Percentiles rank a stretch among this genome's conserved stretches.
Conservation (phyloP, 1,140 invertebrate species). For the Choristoneura fumiferana region DNA sequence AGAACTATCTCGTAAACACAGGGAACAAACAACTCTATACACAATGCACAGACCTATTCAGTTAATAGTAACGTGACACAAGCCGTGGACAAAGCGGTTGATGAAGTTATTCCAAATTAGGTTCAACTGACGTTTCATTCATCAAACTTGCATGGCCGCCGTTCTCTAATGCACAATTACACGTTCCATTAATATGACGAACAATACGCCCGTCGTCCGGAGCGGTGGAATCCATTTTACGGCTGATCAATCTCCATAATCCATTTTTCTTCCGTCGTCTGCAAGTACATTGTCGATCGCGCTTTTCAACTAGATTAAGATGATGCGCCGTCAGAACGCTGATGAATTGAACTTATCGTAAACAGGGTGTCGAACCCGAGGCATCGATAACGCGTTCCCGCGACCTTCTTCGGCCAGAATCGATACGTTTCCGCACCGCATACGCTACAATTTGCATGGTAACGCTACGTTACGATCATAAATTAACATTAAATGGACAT, state of each 20-base stretch:
- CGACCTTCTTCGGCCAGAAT: slow-evolving; percentile 13
- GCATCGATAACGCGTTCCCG: not conserved
- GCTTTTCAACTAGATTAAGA: slow-evolving; percentile 8
- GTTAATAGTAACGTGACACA: too few species aligned
- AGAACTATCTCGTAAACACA: not conserved
- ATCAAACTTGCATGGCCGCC: slow-evolving; percentile 7
- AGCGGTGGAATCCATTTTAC: slow-evolving; percentile 5
- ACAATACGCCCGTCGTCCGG: not conserved
- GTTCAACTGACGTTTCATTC: slow-evolving; percentile 19
- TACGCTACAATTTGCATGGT: slow-evolving; percentile 14
- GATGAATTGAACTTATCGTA: slow-evolving; percentile 20
- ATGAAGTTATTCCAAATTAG: slow-evolving; percentile 1
- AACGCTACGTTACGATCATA: slow-evolving; percentile 16
- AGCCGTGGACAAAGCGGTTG: not conserved
- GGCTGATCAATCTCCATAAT: slow-evolving; percentile 12
- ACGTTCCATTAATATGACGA: slow-evolving; percentile 15
- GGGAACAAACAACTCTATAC: not conserved
- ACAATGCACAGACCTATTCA: not conserved
- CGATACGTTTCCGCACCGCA: slow-evolving; percentile 16
- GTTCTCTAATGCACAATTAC: slow-evolving; percentile 9
- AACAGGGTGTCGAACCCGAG: slow-evolving; percentile 22
- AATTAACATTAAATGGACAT: slow-evolving; percentile 32
- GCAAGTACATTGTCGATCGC: slow-evolving; percentile 7
- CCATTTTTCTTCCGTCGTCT: slow-evolving; percentile 18
- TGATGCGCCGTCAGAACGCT: not conserved